Evolutionary conservation across 1,140 invertebrate genomes (phyloP), one percentile per base, ranked within the genome.

Genomic region (Thalassaphorura encarpata): DNA sequence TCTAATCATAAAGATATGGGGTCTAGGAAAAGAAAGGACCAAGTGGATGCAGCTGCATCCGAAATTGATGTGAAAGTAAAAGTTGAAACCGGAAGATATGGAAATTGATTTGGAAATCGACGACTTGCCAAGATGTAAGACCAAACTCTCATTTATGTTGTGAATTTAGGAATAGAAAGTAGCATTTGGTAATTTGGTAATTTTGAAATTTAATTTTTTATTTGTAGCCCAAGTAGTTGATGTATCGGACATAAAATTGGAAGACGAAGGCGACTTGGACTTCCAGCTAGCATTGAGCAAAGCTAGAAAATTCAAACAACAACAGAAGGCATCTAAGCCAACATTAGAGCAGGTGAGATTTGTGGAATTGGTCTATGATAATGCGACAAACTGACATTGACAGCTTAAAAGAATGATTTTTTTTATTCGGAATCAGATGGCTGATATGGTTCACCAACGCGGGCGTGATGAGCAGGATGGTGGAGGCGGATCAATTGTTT

Each of bases 231-330:
- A 69, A 40, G 72, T 75, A 47, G 66, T 72, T 52, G 82, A 81
- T 72, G 70, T 80, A 15, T 76, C 75, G 52, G 73, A 77, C 48
- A 69, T 83, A 2, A 78, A 78, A 67, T 66, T 83, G 19, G 86
- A 87, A 64, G 87, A 95, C 58, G 83, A 90, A 52, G 83, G 80
- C 41, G 81, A 87, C 58, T 69, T 83, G 42, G 84, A 88, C 66
- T 69, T 92, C 41, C 81, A 87, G 66, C 69, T 80, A 45, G 85
- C 83, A 5, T 68, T 89, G 62, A 80, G 81, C 50, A 84, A 89
- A 77, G 79, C 83, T 51, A 74, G 85, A 66, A 82, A 79, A 61
- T 67, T 87, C 0, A 87, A 86, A 66, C 77, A 82, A 60, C 77
- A 76, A 42, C 76, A 61, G 65, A 58, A 50, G 23, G 21, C 43